These are phyloP conservation scores for Scaptomyza reducta DNA, from an alignment of 2,888 invertebrate species.

Conservation along the genomic window DNA sequence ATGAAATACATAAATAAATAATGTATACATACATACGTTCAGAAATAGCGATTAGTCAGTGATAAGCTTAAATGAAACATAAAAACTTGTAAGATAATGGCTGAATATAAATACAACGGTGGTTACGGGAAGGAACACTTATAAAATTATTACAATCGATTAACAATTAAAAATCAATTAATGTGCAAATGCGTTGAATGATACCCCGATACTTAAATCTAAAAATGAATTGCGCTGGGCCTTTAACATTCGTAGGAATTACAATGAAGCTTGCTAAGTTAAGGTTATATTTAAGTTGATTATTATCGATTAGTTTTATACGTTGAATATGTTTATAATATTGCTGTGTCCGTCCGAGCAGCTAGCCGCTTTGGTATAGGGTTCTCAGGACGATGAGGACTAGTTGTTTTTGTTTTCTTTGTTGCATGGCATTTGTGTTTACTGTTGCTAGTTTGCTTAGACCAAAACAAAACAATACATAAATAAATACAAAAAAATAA, in stretches of 20 bases:
- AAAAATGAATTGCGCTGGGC: constrained; percentile 53
- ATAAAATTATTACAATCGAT: constrained; percentile 34
- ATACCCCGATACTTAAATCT: constrained; percentile 56
- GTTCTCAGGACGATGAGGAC: constrained; percentile 58
- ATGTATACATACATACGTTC: constrained; percentile 43
- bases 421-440: constrained; percentile 60
- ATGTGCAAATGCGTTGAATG: constrained; percentile 46
- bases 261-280: constrained; percentile 60
- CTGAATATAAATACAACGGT: constrained; percentile 48
- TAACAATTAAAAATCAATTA: constrained; percentile 47
- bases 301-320: constrained; percentile 68
- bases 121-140: constrained; percentile 37
- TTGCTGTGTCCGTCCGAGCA: constrained; percentile 70
- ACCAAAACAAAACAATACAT: constrained; percentile 56
- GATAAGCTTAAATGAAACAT: constrained; percentile 38
- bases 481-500: constrained; percentile 37
- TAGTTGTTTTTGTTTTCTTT: constrained; percentile 49
- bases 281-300: constrained; percentile 68
- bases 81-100: constrained; percentile 40
- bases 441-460: constrained; percentile 77
- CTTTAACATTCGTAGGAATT: constrained; percentile 47
- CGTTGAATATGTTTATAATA: constrained; percentile 69
- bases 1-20: constrained; percentile 49
- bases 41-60: constrained; percentile 47
- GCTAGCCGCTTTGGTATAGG: constrained; percentile 71